Conservation (phyloP, 2,888 invertebrate genomes). For the Apomyelois bistriatella region DNA sequence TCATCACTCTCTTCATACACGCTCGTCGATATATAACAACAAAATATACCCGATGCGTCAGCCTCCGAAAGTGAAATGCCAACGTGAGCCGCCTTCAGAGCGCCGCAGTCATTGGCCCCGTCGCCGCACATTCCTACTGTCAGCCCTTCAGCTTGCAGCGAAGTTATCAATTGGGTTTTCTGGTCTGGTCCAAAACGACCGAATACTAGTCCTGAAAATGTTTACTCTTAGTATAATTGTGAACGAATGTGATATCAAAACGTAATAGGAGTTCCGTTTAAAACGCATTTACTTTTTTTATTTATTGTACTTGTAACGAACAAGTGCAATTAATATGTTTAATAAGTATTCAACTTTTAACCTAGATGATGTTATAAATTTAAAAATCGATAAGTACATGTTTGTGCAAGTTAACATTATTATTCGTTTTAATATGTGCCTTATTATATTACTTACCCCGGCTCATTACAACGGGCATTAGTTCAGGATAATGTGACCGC, state of each 20-base stretch:
- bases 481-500: constrained; percentile 83
- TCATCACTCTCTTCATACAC: too few relatives aligned
- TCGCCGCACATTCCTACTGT: constrained; percentile 87
- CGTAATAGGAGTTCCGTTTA: too few relatives aligned
- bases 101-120: constrained; percentile 93
- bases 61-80: constrained; percentile 94
- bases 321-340: too few relatives aligned
- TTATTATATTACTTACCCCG: too few relatives aligned
- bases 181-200: constrained; percentile 91
- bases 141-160: constrained; percentile 84
- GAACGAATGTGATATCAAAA: too few relatives aligned
- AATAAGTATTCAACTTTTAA: not conserved
- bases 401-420: too few relatives aligned
- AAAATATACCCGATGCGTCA: constrained; percentile 82
- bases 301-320: too few relatives aligned
- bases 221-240: not conserved
- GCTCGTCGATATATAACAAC: too few relatives aligned
- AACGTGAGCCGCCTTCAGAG: constrained; percentile 91
- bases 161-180: constrained; percentile 87
- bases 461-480: constrained; percentile 82
- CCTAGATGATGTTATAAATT: too few relatives aligned
- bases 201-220: constrained; percentile 84
- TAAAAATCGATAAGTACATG: too few relatives aligned
- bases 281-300: too few relatives aligned
- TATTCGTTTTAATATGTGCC: too few relatives aligned